A percentile compares a stretch with the other conserved stretches of the same genome.
phyloP scores from a whole-genome alignment of 2,113 vertebrate species.

The Castor canadensis region DNA sequence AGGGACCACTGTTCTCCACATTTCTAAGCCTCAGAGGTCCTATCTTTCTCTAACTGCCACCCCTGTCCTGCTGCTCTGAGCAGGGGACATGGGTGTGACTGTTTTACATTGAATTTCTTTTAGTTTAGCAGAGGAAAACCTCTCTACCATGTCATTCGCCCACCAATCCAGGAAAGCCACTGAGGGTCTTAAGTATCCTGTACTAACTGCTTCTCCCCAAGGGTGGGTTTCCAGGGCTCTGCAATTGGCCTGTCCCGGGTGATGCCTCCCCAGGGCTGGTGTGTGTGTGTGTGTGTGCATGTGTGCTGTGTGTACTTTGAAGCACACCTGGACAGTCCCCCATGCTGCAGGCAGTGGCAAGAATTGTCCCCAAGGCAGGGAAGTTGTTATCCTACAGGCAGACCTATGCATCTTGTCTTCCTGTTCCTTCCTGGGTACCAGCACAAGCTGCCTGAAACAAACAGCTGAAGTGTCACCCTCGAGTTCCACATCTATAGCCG shows the following conservation, averaged over 20 bases:
- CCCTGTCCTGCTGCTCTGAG: background rate
- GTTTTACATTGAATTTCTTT: background rate
- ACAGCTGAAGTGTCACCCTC: too few relatives aligned
- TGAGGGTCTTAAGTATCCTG: too few relatives aligned
- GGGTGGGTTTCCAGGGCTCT: too few relatives aligned
- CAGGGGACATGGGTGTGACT: background rate
- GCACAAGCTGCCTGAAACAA: too few relatives aligned
- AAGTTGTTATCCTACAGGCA: too few relatives aligned
- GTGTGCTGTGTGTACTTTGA: background rate
- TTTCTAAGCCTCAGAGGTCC: background rate
- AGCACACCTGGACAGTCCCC: too few relatives aligned
- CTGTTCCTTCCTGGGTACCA: too few relatives aligned
- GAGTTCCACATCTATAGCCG: too few relatives aligned
- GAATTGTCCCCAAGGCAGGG: background rate
- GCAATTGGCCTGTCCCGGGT: background rate
- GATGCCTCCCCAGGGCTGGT: background rate
- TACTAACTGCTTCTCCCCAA: too few relatives aligned
- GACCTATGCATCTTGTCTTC: too few relatives aligned
- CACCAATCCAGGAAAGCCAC: background rate
- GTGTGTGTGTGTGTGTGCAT: rapidly evolving
- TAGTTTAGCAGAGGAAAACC: background rate
- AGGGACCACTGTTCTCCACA: rapidly evolving
- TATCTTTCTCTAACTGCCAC: background rate
- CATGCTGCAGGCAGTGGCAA: too few relatives aligned
- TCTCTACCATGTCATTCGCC: background rate